These are phyloP conservation scores for Crotalus viridis DNA, from an alignment of 2,113 vertebrate species.

Conservation along the genomic window DNA sequence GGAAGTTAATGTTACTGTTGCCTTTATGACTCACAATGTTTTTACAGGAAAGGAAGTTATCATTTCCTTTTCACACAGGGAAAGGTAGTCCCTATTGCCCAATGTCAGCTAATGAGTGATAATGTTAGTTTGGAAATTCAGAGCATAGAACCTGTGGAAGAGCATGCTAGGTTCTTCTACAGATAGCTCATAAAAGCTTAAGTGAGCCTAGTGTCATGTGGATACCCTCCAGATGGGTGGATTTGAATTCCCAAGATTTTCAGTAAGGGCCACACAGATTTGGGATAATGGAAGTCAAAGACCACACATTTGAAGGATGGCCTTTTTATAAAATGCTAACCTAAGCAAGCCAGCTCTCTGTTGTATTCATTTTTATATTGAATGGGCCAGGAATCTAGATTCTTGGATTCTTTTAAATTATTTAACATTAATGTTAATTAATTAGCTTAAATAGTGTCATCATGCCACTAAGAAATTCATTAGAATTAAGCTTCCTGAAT, in stretches of 20 bases:
- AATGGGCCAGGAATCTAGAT: constrained; percentile 32
- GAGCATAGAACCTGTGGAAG: neutral
- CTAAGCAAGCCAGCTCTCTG: neutral
- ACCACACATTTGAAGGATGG: neutral
- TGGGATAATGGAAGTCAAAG: neutral
- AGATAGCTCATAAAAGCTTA: neutral
- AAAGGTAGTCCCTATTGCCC: neutral
- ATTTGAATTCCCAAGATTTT: neutral
- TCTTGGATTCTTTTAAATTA: constrained; percentile 10
- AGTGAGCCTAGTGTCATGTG: neutral
- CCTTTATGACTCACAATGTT: neutral
- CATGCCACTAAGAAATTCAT: constrained; percentile 44
- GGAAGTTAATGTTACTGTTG: neutral
- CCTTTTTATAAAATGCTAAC: neutral
- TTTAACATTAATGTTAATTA: constrained; percentile 39
- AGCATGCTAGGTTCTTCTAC: neutral
- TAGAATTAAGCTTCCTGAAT: constrained; percentile 49
- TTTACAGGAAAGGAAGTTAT: neutral
- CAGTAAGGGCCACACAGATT: neutral
- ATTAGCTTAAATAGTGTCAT: constrained; percentile 39
- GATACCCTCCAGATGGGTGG: neutral
- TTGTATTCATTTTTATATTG: constrained; percentile 31
- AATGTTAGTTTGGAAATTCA: neutral
- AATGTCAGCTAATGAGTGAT: neutral
- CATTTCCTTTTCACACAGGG: neutral